Percentiles rank a stretch among this genome's conserved stretches.
Conservation (phyloP, 1,140 invertebrate species). For the Oncopodura yosiiana region DNA sequence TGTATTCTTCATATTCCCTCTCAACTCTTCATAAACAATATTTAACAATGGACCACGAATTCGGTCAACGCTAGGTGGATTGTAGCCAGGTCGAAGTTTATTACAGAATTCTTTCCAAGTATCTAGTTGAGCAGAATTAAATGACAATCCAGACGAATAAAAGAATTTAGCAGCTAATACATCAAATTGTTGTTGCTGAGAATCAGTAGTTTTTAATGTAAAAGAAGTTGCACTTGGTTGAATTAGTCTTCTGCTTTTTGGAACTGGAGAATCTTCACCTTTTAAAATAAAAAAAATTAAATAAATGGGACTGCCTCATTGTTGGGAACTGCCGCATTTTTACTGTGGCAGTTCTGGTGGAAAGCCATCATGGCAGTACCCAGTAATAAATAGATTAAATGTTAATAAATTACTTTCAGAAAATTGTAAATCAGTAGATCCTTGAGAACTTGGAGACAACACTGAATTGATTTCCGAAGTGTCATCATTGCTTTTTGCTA, state of each 20-base stretch:
- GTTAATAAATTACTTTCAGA: no score
- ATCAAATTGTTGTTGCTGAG: background rate
- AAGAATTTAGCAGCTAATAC: background rate
- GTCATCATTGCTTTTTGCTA: no score
- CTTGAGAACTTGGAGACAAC: no score
- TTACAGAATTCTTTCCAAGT: background rate
- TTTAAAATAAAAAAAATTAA: no score
- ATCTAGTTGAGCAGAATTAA: background rate
- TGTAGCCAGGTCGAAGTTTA: background rate
- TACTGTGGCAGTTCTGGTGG: background rate
- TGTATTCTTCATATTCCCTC: background rate
- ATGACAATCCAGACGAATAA: background rate
- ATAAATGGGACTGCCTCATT: no score
- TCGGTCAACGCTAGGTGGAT: background rate
- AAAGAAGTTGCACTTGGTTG: background rate
- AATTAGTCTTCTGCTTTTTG: background rate
- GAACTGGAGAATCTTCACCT: no score
- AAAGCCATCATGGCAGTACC: no score
- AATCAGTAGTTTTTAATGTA: background rate
- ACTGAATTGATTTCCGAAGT: no score
- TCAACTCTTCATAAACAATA: background rate
- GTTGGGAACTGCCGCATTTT: background rate
- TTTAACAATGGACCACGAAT: background rate
- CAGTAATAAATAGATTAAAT: no score
- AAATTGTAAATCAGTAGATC: no score